Conservation (phyloP, 1,140 invertebrate genomes). For the Caerostris darwini region DNA sequence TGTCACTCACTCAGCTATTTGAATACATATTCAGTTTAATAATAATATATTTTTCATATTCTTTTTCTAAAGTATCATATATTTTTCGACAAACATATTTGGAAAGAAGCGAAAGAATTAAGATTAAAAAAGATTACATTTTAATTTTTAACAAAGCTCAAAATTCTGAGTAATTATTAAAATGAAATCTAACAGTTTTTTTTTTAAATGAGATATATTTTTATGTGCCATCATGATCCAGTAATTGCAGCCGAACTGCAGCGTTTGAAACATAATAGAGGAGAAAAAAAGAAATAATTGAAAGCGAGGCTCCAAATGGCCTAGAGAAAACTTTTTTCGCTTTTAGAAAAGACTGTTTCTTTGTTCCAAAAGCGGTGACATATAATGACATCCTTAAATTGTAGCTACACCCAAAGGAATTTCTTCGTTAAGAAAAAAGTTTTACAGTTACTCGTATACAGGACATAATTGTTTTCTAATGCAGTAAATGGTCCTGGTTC, state of each 20-base stretch:
- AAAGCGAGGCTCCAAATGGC: neutral
- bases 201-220: neutral
- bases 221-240: neutral
- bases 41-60: too few relatives aligned
- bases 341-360: neutral
- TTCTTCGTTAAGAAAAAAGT: neutral
- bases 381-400: neutral
- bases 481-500: neutral
- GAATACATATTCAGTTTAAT: too few relatives aligned
- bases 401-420: neutral
- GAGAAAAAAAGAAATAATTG: neutral
- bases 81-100: too few relatives aligned
- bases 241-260: neutral
- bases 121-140: too few relatives aligned
- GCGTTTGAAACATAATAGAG: neutral
- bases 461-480: neutral
- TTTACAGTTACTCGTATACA: slow-evolving; percentile 3
- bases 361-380: neutral
- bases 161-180: too few relatives aligned
- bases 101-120: too few relatives aligned
- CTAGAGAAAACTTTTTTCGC: neutral
- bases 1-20: too few relatives aligned
- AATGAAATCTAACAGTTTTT: too few relatives aligned
- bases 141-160: too few relatives aligned
- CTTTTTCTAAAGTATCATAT: too few relatives aligned